phyloP scores from a whole-genome alignment of 1,140 invertebrate species.

The Melitaea cinxia region DNA sequence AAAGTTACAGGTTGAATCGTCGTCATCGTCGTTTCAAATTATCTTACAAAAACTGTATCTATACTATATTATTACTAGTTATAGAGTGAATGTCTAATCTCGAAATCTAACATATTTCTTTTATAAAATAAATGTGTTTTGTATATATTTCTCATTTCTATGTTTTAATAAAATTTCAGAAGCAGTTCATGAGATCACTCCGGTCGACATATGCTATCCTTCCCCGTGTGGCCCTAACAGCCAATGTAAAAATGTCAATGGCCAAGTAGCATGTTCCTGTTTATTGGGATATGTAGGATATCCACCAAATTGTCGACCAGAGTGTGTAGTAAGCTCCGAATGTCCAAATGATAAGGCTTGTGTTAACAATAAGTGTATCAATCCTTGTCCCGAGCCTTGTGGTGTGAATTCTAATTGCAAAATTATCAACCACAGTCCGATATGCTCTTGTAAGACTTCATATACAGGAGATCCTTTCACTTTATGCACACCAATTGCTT shows the following conservation, averaged over 20 bases:
- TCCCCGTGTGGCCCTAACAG: constrained; percentile 86
- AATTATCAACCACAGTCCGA: constrained; percentile 86
- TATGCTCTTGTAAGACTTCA: constrained; percentile 84
- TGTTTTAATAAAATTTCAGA: constrained; percentile 59
- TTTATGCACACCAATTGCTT: constrained; percentile 80
- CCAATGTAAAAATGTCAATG: constrained; percentile 82
- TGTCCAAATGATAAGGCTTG: constrained; percentile 84
- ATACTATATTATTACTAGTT: too few relatives aligned
- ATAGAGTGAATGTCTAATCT: too few relatives aligned
- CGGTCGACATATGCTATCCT: constrained; percentile 83
- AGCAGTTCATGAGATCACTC: constrained; percentile 47
- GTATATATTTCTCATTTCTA: neutral
- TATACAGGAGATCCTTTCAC: constrained; percentile 86
- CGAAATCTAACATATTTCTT: too few relatives aligned
- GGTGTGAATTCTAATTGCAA: constrained; percentile 84
- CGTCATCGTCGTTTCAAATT: too few relatives aligned
- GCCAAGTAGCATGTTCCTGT: constrained; percentile 85
- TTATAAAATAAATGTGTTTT: too few relatives aligned
- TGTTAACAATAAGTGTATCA: constrained; percentile 83
- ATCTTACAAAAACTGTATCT: too few relatives aligned
- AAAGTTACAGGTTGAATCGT: too few relatives aligned
- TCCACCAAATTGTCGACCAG: constrained; percentile 84
- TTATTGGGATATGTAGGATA: constrained; percentile 83
- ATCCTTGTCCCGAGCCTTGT: constrained; percentile 85
- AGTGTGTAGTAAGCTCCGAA: constrained; percentile 84